These are phyloP conservation scores for Salpingus planirostris DNA, from an alignment of 2,888 invertebrate species.

Conservation along the genomic window DNA sequence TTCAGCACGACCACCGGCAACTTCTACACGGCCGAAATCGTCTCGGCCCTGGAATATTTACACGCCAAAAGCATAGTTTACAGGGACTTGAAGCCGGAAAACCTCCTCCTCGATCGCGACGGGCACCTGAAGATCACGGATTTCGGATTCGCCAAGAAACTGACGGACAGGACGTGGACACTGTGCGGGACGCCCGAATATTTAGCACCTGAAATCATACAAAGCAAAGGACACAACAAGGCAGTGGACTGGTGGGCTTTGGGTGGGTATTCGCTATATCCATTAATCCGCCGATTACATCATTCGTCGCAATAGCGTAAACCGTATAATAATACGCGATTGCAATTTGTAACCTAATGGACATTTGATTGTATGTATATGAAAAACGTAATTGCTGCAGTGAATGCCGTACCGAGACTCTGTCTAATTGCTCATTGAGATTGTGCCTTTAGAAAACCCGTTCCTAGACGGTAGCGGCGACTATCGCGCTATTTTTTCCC, in stretches of 20 bases:
- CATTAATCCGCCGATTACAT: background rate
- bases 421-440: no score
- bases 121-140: conserved; percentile 97
- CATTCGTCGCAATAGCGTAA: no score
- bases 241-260: conserved; percentile 99
- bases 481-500: no score
- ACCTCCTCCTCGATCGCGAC: conserved; percentile 81
- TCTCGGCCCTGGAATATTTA: conserved; percentile 87
- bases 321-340: no score
- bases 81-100: conserved; percentile 88
- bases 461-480: no score
- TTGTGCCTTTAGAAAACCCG: no score
- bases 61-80: conserved; percentile 85
- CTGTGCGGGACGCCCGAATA: conserved; percentile 96
- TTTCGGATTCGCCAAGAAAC: conserved; percentile 94
- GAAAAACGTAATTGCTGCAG: no score
- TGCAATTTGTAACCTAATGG: no score
- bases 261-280: conserved; percentile 62
- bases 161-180: conserved; percentile 93
- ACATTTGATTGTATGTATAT: no score
- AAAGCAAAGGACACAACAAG: conserved; percentile 96
- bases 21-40: conserved; percentile 92
- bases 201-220: conserved; percentile 93
- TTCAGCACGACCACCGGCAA: conserved; percentile 80
- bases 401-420: no score